These are phyloP conservation scores for Eptatretus burgeri DNA, from an alignment of 2,113 vertebrate genomes.

Conservation along the genomic window DNA sequence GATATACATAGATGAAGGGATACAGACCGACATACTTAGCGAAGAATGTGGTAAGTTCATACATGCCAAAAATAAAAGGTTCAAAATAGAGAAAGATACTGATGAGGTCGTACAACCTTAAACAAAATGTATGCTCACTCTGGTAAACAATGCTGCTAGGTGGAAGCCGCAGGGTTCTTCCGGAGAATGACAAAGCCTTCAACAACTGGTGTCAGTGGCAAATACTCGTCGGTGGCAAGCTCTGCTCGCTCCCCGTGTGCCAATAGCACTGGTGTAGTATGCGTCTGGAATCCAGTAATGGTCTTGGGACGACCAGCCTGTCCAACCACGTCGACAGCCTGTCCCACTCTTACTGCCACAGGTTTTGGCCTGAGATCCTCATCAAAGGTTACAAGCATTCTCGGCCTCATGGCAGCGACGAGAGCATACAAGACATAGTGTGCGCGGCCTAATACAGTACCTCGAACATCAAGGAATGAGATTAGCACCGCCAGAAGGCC, in stretches of 20 bases:
- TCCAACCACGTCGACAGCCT: slow-evolving; percentile 93
- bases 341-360: slow-evolving; percentile 74
- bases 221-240: slow-evolving; percentile 72
- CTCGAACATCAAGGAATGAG: slow-evolving; percentile 81
- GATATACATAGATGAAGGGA: too few relatives aligned
- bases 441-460: slow-evolving; percentile 80
- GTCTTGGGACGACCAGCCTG: slow-evolving; percentile 93
- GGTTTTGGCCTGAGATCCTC: slow-evolving; percentile 71
- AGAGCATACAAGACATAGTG: slow-evolving; percentile 81
- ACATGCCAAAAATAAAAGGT: too few relatives aligned
- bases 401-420: slow-evolving; percentile 91
- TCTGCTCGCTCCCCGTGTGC: slow-evolving; percentile 79
- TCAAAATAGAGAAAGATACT: too few relatives aligned
- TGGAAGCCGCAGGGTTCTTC: slow-evolving; percentile 33
- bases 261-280: slow-evolving; percentile 74
- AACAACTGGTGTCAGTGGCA: slow-evolving; percentile 70
- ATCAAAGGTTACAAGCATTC: slow-evolving; percentile 88
- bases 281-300: slow-evolving; percentile 98
- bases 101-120: too few relatives aligned
- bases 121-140: too few relatives aligned
- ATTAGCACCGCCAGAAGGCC: slow-evolving; percentile 73
- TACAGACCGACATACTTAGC: too few relatives aligned
- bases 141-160: too few relatives aligned
- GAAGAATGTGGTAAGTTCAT: too few relatives aligned
- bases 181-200: slow-evolving; percentile 91